phyloP scores from a whole-genome alignment of 2,797 vertebrate species.

The Malurus splendens region DNA sequence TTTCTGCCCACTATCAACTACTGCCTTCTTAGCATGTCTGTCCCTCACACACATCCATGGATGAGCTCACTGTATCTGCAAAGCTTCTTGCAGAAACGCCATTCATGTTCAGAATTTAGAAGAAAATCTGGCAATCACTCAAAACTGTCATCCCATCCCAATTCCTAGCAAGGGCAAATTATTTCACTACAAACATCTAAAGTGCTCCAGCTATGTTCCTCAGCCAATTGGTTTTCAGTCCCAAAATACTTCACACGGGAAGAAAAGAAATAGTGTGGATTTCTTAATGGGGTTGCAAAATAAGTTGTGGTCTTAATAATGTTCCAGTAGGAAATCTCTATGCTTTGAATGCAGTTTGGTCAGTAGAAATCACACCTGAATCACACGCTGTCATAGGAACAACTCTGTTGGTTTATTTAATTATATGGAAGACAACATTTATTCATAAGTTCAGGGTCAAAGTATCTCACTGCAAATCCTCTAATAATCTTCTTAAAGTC shows the following conservation, averaged over 20 bases:
- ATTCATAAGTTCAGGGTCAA: constrained; percentile 6
- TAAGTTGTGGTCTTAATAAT: neutral
- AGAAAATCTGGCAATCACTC: neutral
- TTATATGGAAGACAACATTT: constrained; percentile 28
- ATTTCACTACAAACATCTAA: neutral
- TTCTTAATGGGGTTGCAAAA: neutral
- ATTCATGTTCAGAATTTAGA: neutral
- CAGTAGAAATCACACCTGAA: neutral
- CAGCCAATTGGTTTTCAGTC: neutral
- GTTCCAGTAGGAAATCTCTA: neutral
- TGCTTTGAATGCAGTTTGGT: neutral
- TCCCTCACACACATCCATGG: neutral
- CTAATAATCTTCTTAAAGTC: constrained; percentile 38
- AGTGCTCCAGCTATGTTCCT: neutral
- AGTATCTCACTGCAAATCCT: constrained; percentile 20
- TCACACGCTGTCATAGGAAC: neutral
- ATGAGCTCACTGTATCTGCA: accelerated
- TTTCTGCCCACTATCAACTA: neutral
- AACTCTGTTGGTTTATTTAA: constrained; percentile 35
- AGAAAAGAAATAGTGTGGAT: neutral
- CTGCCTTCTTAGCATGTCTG: neutral
- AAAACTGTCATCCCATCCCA: neutral
- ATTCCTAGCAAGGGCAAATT: neutral
- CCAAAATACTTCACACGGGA: neutral
- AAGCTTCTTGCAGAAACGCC: neutral